These are phyloP conservation scores for Lophius piscatorius DNA, from an alignment of 2,113 vertebrate species.

Conservation along the genomic window DNA sequence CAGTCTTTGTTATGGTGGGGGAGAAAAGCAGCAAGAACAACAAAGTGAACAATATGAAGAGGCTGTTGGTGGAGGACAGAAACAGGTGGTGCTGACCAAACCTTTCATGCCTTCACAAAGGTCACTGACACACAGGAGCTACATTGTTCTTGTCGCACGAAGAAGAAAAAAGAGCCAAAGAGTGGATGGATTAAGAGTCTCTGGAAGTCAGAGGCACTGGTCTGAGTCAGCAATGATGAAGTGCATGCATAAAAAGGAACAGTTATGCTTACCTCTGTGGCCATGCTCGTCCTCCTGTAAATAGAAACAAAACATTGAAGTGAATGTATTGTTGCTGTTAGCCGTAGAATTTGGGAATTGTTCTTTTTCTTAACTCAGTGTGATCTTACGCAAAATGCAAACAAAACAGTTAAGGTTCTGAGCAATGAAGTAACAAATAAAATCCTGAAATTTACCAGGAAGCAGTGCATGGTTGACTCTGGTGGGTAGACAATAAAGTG, in stretches of 20 bases:
- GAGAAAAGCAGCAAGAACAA: slow-evolving; percentile 44
- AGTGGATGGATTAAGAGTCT: slow-evolving; percentile 47
- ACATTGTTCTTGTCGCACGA: slow-evolving; percentile 56
- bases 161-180: slow-evolving; percentile 45
- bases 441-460: slow-evolving; percentile 79
- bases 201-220: slow-evolving; percentile 42
- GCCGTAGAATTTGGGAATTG: slow-evolving; percentile 9
- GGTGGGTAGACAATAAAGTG: slow-evolving; percentile 99
- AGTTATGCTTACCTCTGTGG: slow-evolving; percentile 82
- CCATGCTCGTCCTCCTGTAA: slow-evolving; percentile 94
- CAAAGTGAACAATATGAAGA: slow-evolving; percentile 51
- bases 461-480: slow-evolving; percentile 89
- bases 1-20: slow-evolving; percentile 30
- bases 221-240: slow-evolving; percentile 47
- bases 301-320: slow-evolving; percentile 64
- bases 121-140: slow-evolving; percentile 53
- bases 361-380: slow-evolving; percentile 27
- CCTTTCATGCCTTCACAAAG: slow-evolving; percentile 60
- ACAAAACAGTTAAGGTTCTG: slow-evolving; percentile 6
- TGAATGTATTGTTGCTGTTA: slow-evolving; percentile 37
- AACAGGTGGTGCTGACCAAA: slow-evolving; percentile 66
- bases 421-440: neutral
- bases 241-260: slow-evolving; percentile 12
- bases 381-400: slow-evolving; percentile 3
- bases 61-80: slow-evolving; percentile 51